Evolutionary conservation across 2,797 vertebrate species (phyloP), one percentile per base, ranked within the genome.

Genomic region (Telmatherina bonti): DNA sequence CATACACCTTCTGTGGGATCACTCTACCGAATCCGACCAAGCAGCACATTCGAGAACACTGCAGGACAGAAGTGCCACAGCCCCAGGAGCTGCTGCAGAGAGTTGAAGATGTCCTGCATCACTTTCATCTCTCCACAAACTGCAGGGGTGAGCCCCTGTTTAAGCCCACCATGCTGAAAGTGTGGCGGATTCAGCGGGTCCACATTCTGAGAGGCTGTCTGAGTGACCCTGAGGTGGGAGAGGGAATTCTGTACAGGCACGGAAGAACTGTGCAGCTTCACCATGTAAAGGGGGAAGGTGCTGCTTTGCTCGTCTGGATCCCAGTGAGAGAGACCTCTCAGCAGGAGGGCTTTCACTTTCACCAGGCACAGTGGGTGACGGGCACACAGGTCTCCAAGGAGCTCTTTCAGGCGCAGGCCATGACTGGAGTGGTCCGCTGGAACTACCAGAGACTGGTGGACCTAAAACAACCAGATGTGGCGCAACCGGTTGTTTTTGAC

Each of bases 341-440:
- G 52, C 64, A 67, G 52, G 52, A 56, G 35, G 64, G 53, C 1
- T 67, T 45, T 24, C 64, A 67, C 3, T 45, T 31, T 29, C 64
- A 57, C 38, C 53, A 56, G 38, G 10, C 35, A 3, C 16, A 35
- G 2, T 55, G 62, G 49, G 49, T 38, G 13, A 64, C 43, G 7
- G 60, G 60, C 1, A 52, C 47, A 1, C 63, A 45, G 11, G 51
- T 41, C 0, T 55, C 52, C 15, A 26, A 31, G 2, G 47, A 64
- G 22, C 47, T 64, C 18, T 53, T 64, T 15, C 62, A 64, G 31
- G 52, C 52, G 15, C 52, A 43, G 24, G 63, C 35, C 4, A 53
- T 55, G 63, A 30, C 20, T 10, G 51, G 63, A 5, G 13, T 43
- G 1, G 52, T 36, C 31, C 11, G 12, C 1, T 66, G 63, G 63